These are phyloP conservation scores for Geococcyx californianus DNA, from an alignment of 2,113 vertebrate genomes.

Conservation along the genomic window DNA sequence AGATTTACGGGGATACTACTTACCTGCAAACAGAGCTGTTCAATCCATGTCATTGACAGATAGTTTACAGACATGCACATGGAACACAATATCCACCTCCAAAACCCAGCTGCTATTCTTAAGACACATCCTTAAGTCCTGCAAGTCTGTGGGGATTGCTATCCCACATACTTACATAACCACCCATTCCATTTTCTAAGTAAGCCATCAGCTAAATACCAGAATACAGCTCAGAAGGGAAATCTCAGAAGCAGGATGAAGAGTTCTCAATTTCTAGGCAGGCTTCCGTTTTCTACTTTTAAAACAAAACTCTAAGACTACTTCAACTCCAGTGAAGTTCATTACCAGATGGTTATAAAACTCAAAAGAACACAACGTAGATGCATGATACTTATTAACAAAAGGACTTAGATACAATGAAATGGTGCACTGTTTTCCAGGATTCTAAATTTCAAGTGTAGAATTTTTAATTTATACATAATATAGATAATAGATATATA, in stretches of 20 bases:
- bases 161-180: slow-evolving; percentile 27
- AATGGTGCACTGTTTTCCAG: not conserved
- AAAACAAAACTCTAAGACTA: not conserved
- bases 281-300: not conserved
- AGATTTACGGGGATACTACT: not conserved
- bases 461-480: not conserved
- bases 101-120: slow-evolving; percentile 1
- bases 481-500: too few species aligned
- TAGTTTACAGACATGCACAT: not conserved
- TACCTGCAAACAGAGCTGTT: not conserved
- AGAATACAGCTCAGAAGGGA: not conserved
- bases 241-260: not conserved
- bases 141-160: slow-evolving; percentile 12
- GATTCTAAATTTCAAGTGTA: not conserved
- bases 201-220: slow-evolving; percentile 15
- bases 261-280: not conserved
- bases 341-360: not conserved
- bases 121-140: not conserved
- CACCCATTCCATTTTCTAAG: not conserved
- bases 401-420: not conserved
- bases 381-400: not conserved
- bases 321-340: not conserved
- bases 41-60: not conserved
- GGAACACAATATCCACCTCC: not conserved
- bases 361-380: not conserved